phyloP scores from a whole-genome alignment of 2,797 vertebrate genomes.

The Lagocephalus sceleratus region DNA sequence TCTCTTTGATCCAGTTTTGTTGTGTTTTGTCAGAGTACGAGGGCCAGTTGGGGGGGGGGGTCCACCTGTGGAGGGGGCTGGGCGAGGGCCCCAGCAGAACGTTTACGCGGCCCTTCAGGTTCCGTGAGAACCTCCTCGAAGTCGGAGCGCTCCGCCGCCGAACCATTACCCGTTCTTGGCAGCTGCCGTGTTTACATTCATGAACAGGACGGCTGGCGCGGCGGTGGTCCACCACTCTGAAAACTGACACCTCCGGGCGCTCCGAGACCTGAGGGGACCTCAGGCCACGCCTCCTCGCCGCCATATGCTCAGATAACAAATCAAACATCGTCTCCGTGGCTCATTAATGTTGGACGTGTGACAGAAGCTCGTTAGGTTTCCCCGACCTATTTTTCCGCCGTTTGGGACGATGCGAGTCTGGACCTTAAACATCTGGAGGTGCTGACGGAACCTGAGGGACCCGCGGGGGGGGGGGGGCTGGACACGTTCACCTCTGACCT shows the following conservation, averaged over 20 bases:
- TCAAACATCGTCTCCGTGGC: constrained; percentile 63
- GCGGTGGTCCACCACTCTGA: constrained; percentile 45
- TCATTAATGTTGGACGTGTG: constrained; percentile 51
- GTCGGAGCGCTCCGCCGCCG: too few species aligned
- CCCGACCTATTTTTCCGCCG: constrained; percentile 50
- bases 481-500: too few species aligned
- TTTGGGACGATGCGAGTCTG: too few species aligned
- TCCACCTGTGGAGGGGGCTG: not conserved
- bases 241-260: constrained; percentile 53
- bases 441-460: not conserved
- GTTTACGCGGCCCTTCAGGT: too few species aligned
- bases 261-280: constrained; percentile 9
- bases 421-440: not conserved
- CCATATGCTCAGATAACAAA: constrained; percentile 70
- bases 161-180: constrained; percentile 9
- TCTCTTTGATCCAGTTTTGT: not conserved
- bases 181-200: constrained; percentile 38
- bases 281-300: constrained; percentile 39
- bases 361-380: constrained; percentile 39
- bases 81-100: too few species aligned
- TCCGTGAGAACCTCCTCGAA: too few species aligned
- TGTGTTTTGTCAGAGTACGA: not conserved
- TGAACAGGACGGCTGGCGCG: too few species aligned
- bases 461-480: too few species aligned
- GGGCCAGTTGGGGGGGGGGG: not conserved